phyloP scores from a whole-genome alignment of 1,140 invertebrate genomes.

The Drosophila lacteicornis region DNA sequence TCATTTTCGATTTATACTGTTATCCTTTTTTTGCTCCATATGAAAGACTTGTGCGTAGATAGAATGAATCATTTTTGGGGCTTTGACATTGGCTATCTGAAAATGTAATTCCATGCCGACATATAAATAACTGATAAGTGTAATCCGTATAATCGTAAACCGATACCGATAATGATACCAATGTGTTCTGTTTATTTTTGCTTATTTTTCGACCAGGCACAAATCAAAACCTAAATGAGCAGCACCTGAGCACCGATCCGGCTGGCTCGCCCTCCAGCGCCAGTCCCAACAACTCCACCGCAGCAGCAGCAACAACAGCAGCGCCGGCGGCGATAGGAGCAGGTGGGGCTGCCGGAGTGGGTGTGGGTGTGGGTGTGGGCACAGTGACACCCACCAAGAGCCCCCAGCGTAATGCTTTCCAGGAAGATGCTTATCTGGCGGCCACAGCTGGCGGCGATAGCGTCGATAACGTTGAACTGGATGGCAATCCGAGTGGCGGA shows the following conservation, averaged over 20 bases:
- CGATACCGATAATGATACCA: constrained; percentile 24
- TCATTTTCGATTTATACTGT: neutral
- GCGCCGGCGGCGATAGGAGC: constrained; percentile 5
- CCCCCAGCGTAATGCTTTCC: constrained; percentile 66
- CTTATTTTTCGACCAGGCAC: constrained; percentile 55
- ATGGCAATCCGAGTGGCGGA: constrained; percentile 37
- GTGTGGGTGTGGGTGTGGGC: constrained; percentile 14
- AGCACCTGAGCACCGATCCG: constrained; percentile 66
- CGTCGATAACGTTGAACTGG: constrained; percentile 52
- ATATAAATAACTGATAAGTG: constrained; percentile 40
- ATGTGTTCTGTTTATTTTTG: constrained; percentile 6
- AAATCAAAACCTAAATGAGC: constrained; percentile 81
- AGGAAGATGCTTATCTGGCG: constrained; percentile 75
- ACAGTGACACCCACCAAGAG: constrained; percentile 66
- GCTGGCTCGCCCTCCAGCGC: constrained; percentile 53
- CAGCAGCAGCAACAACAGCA: constrained; percentile 1
- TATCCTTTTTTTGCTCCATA: neutral
- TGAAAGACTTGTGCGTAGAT: neutral
- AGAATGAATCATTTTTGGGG: constrained; percentile 39
- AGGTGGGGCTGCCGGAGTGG: constrained; percentile 4
- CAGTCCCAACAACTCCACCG: constrained; percentile 40
- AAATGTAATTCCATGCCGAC: constrained; percentile 16
- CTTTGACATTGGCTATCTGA: constrained; percentile 17
- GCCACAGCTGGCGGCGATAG: constrained; percentile 49
- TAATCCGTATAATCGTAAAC: constrained; percentile 35